phyloP scores from a whole-genome alignment of 2,797 vertebrate genomes.

The Danio jaintianensis region DNA sequence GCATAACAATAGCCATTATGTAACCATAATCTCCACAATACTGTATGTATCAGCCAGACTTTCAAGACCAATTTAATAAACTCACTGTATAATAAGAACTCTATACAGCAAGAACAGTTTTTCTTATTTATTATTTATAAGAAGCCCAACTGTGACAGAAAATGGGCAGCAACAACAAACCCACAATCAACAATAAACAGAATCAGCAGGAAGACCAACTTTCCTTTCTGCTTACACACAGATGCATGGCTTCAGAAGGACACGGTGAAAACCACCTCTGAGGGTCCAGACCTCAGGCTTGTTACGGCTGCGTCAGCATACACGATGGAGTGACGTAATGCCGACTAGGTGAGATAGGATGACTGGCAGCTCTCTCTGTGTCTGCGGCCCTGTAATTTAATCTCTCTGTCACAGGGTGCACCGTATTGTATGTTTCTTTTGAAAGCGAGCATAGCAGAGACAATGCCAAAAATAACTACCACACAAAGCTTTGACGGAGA shows the following conservation, averaged over 20 bases:
- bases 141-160: not conserved
- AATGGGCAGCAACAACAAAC: not conserved
- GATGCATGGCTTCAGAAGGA: conserved; percentile 12
- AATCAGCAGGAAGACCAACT: conserved; percentile 2
- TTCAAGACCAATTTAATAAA: not conserved
- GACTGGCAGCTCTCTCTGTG: conserved; percentile 48
- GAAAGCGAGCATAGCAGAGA: conserved; percentile 46
- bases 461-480: conserved; percentile 52
- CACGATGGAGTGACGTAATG: conserved; percentile 37
- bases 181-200: not conserved
- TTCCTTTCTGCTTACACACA: conserved; percentile 30
- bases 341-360: conserved; percentile 46
- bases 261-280: not conserved
- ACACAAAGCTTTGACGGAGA: conserved; percentile 55
- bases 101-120: not conserved
- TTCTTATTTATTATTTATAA: not conserved
- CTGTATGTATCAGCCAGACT: not conserved
- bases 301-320: not conserved
- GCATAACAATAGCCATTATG: too few species aligned
- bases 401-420: conserved; percentile 42
- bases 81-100: not conserved
- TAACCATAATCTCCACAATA: too few species aligned
- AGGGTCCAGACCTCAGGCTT: not conserved
- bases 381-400: conserved; percentile 57
- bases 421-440: conserved; percentile 52